Conservation (phyloP, 1,140 invertebrate species). For the Solenopsis invicta region DNA sequence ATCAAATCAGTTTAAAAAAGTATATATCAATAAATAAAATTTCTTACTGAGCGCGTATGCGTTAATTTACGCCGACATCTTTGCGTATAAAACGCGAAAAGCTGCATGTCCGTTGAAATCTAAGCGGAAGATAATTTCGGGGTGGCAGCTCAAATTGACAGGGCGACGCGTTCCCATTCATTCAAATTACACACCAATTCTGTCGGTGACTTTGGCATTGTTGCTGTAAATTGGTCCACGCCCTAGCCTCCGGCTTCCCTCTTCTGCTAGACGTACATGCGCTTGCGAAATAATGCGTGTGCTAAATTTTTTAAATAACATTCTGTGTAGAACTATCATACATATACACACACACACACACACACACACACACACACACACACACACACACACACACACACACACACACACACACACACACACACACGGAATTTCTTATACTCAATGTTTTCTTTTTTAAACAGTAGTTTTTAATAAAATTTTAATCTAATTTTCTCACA, state of each 20-base stretch:
- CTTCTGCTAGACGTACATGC: slow-evolving; percentile 26
- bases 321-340: slow-evolving; percentile 45
- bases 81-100: slow-evolving; percentile 67
- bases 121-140: slow-evolving; percentile 84
- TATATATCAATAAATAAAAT: neutral
- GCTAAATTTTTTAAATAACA: slow-evolving; percentile 69
- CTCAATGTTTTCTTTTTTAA: neutral
- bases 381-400: no score
- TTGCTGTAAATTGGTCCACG: slow-evolving; percentile 87
- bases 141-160: slow-evolving; percentile 86
- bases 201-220: slow-evolving; percentile 86
- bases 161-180: slow-evolving; percentile 85
- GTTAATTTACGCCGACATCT: neutral
- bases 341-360: slow-evolving; percentile 11
- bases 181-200: slow-evolving; percentile 87
- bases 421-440: neutral
- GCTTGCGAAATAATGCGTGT: slow-evolving; percentile 56
- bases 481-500: neutral
- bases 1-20: neutral
- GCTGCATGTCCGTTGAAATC: slow-evolving; percentile 75
- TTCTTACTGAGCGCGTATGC: neutral
- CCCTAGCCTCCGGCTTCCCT: slow-evolving; percentile 79
- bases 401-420: no score
- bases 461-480: neutral
- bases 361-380: no score